Conservation (phyloP, 2,888 invertebrate genomes). For the Pimpla rufipes region DNA sequence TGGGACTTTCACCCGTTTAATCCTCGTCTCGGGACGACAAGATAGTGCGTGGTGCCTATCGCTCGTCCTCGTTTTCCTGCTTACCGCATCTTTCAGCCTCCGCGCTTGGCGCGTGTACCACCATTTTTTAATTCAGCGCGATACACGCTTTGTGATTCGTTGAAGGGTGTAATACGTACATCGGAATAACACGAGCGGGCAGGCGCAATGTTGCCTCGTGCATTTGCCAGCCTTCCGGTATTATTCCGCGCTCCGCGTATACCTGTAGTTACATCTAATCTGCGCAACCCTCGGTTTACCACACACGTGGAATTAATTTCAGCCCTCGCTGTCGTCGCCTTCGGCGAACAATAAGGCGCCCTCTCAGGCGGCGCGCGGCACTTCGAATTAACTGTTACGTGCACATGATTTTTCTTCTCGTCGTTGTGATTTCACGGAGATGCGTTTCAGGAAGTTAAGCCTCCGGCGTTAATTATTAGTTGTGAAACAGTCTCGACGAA, state of each 20-base stretch:
- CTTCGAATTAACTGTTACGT: constrained; percentile 17
- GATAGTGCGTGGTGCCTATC: constrained; percentile 25
- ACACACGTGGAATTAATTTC: constrained; percentile 35
- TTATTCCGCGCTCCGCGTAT: constrained; percentile 16
- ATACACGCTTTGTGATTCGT: constrained; percentile 18
- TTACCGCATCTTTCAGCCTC: neutral
- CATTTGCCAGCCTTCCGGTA: constrained; percentile 9
- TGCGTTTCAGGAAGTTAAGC: neutral
- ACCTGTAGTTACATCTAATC: constrained; percentile 23
- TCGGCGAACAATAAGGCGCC: constrained; percentile 13
- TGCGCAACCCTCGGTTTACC: constrained; percentile 33
- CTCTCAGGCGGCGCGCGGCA: neutral
- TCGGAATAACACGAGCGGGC: constrained; percentile 11
- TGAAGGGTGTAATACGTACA: constrained; percentile 10
- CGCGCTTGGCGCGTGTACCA: neutral
- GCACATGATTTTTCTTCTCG: constrained; percentile 1
- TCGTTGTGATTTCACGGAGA: constrained; percentile 4
- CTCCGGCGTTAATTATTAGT: neutral
- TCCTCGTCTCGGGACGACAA: constrained; percentile 33
- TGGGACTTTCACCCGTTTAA: constrained; percentile 63
- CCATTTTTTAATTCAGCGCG: neutral
- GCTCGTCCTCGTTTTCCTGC: neutral
- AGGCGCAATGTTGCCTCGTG: constrained; percentile 20
- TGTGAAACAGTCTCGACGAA: neutral
- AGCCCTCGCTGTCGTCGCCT: neutral